Percentiles rank a stretch among this genome's conserved stretches.
phyloP scores from a whole-genome alignment of 2,113 vertebrate genomes.

The Athene noctua region DNA sequence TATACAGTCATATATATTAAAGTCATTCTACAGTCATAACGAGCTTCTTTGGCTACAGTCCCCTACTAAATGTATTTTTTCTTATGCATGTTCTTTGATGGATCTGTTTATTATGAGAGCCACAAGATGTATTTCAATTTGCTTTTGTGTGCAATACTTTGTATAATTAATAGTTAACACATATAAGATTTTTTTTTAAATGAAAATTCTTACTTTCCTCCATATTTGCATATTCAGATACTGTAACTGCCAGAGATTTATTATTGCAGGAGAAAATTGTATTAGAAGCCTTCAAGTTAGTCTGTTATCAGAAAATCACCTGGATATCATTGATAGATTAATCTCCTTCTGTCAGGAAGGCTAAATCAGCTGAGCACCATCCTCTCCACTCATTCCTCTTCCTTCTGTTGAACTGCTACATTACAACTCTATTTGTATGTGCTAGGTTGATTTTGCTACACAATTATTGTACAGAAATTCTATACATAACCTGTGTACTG shows the following conservation, averaged over 20 bases:
- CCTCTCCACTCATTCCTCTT: not conserved
- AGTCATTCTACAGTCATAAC: not conserved
- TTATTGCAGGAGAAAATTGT: not conserved
- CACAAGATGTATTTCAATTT: not conserved
- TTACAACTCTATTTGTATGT: not conserved
- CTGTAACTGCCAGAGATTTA: not conserved
- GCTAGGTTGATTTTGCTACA: not conserved
- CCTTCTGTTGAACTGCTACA: not conserved
- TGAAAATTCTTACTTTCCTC: not conserved
- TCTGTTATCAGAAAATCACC: not conserved
- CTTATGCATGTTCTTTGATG: not conserved
- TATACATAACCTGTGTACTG: not conserved
- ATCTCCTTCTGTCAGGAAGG: not conserved
- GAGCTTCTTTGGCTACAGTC: slow-evolving; percentile 3
- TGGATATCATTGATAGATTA: not conserved
- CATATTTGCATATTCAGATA: not conserved
- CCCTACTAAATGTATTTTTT: not conserved
- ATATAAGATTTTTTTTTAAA: not conserved
- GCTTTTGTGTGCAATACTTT: not conserved
- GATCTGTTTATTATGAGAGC: not conserved
- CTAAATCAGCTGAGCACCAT: not conserved
- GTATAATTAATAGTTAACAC: not conserved
- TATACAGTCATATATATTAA: not conserved
- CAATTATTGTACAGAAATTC: not conserved
- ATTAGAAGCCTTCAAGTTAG: not conserved